Conservation (phyloP, 2,888 invertebrate species). For the Theretra japonica region DNA sequence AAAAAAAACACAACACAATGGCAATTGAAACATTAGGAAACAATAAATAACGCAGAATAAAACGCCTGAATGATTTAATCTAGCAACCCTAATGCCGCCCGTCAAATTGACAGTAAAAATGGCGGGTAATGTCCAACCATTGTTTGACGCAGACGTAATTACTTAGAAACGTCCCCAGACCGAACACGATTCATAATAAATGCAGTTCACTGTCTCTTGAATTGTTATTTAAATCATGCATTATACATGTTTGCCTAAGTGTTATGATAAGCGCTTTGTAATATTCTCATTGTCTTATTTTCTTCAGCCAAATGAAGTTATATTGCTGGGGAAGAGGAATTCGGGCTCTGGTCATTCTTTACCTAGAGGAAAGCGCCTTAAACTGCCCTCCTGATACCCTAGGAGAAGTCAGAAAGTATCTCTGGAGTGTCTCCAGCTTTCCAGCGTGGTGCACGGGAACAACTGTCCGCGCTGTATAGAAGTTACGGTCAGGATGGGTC, state of each 20-base stretch:
- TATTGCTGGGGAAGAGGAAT: no score
- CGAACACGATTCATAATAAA: conserved; percentile 3
- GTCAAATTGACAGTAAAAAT: conserved; percentile 58
- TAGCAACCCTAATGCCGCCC: conserved; percentile 45
- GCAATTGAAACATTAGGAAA: background rate
- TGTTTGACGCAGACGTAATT: conserved; percentile 38
- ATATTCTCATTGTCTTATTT: background rate
- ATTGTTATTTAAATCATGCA: conserved; percentile 17
- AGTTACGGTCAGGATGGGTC: no score
- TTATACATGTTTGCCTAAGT: background rate
- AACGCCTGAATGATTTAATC: no score
- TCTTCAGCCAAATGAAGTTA: background rate
- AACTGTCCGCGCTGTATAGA: no score
- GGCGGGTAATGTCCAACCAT: conserved; percentile 43
- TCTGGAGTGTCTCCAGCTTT: no score
- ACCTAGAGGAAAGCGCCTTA: no score
- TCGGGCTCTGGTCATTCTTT: no score
- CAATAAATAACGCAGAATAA: background rate
- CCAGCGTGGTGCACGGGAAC: no score
- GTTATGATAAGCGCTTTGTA: background rate
- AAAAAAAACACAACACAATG: no score
- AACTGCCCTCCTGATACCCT: no score
- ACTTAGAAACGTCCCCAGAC: conserved; percentile 12
- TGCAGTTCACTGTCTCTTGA: conserved; percentile 10
- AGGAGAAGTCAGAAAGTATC: no score